A percentile compares a stretch with the other conserved stretches of the same genome.
These are phyloP conservation scores for Onychorhynchus coronatus DNA, from an alignment of 2,113 vertebrate genomes.

Conservation along the genomic window DNA sequence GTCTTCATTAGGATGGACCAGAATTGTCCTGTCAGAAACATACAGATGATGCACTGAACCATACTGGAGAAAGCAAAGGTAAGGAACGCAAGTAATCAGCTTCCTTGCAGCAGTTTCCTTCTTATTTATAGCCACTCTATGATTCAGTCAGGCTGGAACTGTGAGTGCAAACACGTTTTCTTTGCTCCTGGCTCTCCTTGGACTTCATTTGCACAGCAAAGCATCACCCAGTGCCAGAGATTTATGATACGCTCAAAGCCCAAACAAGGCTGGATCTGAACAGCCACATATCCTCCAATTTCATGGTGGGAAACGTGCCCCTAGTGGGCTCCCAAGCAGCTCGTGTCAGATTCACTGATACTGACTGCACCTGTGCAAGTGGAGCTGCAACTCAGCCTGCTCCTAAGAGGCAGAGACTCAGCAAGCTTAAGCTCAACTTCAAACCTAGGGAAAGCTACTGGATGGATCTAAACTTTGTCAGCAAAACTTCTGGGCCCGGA, in stretches of 20 bases:
- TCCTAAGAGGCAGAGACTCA: background rate
- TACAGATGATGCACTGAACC: slow-evolving; percentile 10
- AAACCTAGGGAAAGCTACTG: background rate
- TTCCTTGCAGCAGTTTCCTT: slow-evolving; percentile 39
- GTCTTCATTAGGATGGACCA: background rate
- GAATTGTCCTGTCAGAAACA: background rate
- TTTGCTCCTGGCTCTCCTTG: slow-evolving; percentile 40
- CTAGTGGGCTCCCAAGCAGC: background rate
- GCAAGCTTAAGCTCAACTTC: background rate
- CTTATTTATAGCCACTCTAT: slow-evolving; percentile 49
- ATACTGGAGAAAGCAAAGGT: slow-evolving; percentile 11
- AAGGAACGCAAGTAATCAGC: slow-evolving; percentile 21
- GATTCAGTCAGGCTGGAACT: slow-evolving; percentile 47
- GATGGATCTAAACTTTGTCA: background rate
- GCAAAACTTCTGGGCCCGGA: background rate
- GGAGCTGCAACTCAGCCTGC: background rate
- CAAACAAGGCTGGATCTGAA: slow-evolving; percentile 31
- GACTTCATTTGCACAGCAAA: slow-evolving; percentile 51
- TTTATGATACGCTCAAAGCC: background rate
- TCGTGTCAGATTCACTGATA: background rate
- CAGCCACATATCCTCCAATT: slow-evolving; percentile 2
- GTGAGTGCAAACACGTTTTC: slow-evolving; percentile 20
- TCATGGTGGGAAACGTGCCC: background rate
- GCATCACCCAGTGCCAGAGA: slow-evolving; percentile 16
- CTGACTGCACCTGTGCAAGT: background rate